Conservation (phyloP, 2,797 vertebrate species). For the Spinibarbus caldwelli region DNA sequence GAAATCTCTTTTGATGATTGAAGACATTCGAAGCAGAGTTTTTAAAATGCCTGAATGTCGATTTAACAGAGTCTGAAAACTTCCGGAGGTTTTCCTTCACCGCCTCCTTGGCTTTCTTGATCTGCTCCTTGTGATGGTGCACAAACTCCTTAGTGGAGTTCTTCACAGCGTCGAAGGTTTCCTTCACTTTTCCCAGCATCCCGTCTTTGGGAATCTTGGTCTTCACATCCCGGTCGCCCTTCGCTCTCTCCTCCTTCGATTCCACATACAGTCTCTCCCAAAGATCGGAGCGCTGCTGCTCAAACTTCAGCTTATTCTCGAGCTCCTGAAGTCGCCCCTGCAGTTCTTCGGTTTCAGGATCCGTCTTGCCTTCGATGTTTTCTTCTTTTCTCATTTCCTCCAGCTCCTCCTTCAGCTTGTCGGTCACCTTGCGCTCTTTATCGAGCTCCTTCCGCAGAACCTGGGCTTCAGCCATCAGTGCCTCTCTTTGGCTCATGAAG, state of each 20-base stretch:
- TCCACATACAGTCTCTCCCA: conserved; percentile 97
- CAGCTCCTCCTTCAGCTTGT: conserved; percentile 81
- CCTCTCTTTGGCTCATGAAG: conserved; percentile 83
- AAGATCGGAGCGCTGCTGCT: conserved; percentile 95
- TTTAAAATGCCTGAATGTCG: conserved; percentile 93
- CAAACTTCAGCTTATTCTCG: conserved; percentile 89
- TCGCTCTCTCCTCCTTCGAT: conserved; percentile 84
- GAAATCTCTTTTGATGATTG: conserved; percentile 70
- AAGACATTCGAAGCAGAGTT: conserved; percentile 88
- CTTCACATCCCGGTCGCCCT: conserved; percentile 80
- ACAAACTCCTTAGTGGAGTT: conserved; percentile 98
- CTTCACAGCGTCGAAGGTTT: conserved; percentile 96
- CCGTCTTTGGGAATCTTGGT: conserved; percentile 80
- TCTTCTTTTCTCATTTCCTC: conserved; percentile 72
- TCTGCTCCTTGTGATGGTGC: conserved; percentile 97
- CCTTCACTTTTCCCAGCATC: conserved; percentile 89
- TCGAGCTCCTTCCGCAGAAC: conserved; percentile 84
- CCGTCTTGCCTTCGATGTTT: conserved; percentile 50
- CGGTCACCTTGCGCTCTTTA: conserved; percentile 78
- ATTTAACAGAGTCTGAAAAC: conserved; percentile 96
- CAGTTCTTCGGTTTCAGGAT: conserved; percentile 77
- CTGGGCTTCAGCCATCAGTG: conserved; percentile 81
- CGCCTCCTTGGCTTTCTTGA: conserved; percentile 96
- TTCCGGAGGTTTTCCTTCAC: conserved; percentile 96
- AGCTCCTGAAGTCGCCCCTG: conserved; percentile 83